Percentiles rank a stretch among this genome's conserved stretches.
phyloP scores from a whole-genome alignment of 1,140 invertebrate genomes.

The Anadara kagoshimensis region DNA sequence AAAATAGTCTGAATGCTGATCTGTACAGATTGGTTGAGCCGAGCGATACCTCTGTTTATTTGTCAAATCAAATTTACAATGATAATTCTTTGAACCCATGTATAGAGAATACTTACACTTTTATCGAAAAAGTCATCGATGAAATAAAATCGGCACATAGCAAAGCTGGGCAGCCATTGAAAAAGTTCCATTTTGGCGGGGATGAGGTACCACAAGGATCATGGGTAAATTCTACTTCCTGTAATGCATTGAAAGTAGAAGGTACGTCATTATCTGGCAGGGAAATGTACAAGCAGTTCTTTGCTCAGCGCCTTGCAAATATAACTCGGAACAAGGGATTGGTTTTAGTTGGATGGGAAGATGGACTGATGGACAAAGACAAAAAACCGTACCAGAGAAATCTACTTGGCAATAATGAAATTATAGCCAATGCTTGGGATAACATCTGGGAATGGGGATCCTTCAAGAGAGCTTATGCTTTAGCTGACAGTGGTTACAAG shows the following conservation, averaged over 20 bases:
- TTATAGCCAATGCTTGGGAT: conserved; percentile 62
- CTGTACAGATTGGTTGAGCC: conserved; percentile 51
- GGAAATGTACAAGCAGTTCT: conserved; percentile 43
- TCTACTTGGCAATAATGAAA: conserved; percentile 7
- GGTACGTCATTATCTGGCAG: neutral
- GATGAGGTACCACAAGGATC: conserved; percentile 64
- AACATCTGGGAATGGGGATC: conserved; percentile 70
- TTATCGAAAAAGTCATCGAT: conserved; percentile 48
- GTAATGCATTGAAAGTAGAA: conserved; percentile 24
- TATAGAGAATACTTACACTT: conserved; percentile 62
- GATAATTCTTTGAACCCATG: conserved; percentile 70
- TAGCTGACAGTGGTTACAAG: conserved; percentile 62
- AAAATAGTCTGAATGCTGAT: conserved; percentile 31
- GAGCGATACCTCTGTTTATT: conserved; percentile 52
- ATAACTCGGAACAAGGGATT: conserved; percentile 35
- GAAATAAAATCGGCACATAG: conserved; percentile 47
- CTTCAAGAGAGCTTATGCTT: conserved; percentile 45
- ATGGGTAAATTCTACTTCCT: conserved; percentile 58
- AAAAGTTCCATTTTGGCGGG: conserved; percentile 67
- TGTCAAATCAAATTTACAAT: conserved; percentile 60
- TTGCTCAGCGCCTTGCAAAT: conserved; percentile 45
- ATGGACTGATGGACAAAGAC: conserved; percentile 49
- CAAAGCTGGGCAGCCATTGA: conserved; percentile 55
- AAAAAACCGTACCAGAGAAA: neutral
- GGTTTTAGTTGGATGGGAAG: conserved; percentile 61